Base-by-base conservation (phyloP, 1,140 invertebrate genomes). In the Dendrolimus kikuchii region DNA sequence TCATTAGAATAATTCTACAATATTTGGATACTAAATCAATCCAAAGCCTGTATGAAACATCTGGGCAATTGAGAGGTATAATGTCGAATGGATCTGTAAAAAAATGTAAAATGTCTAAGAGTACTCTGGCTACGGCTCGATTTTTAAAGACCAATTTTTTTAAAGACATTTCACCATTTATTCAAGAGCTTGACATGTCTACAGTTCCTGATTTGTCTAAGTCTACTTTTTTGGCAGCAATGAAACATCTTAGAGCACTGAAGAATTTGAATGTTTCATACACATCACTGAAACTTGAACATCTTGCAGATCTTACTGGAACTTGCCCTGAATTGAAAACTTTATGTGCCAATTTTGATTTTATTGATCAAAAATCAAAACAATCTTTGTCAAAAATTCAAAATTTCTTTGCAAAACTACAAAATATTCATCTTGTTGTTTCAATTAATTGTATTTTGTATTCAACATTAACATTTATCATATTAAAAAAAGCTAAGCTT, bases 231-330 rank as follows among this genome's bases (percentile, higher is more conserved):
- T 38, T 73, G 42, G 49, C 60, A 7, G 66, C 51, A 7, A 44
- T 75, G 23, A 71, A 59, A 41, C 68, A 23, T 23, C 23, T 23
- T 23, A 23, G 23, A 23, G 23, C 50, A 50, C 42, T 83, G 48
- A 77, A 75, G 51, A 48, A 8, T 50, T 59, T 83, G 40, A 70
- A 83, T 70, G 58, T 83, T 9, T 64, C 74, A 8, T 80, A 66
- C 49, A 83, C 80, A 38, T 67, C 62, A 49, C 66, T 81, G 5
- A 59, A 41, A 53, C 55, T 83, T 36, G 5, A 56, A 4, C 74
- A 83, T 65, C 62, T 83, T 7, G 38, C 67, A 37, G 64, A 73
- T 40, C 65, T 81, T 10, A 62, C 74, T 42, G 45, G 59, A 53
- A 37, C 53, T 41, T 80, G 80, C 57, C 63, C 70, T 40, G 67